These are phyloP conservation scores for Pelobates fuscus DNA, from an alignment of 2,113 vertebrate species.

Conservation along the genomic window DNA sequence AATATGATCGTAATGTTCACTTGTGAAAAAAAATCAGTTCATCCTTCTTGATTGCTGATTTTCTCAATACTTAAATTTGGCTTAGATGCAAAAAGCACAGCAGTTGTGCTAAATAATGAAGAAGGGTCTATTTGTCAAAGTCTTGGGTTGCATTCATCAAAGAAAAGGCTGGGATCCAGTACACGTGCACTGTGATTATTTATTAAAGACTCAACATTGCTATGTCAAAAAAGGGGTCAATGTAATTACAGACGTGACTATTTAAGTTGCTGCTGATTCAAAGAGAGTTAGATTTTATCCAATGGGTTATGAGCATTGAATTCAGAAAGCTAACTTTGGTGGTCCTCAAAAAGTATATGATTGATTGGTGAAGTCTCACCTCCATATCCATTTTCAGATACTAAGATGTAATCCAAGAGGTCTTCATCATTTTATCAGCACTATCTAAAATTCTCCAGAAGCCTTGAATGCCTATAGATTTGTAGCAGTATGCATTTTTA, in stretches of 20 bases:
- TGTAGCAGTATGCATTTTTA: too few relatives aligned
- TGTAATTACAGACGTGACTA: neutral
- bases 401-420: too few relatives aligned
- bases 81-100: conserved; percentile 33
- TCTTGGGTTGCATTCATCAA: conserved; percentile 24
- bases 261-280: neutral
- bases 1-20: neutral
- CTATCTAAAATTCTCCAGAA: too few relatives aligned
- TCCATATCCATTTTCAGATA: too few relatives aligned
- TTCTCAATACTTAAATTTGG: conserved; percentile 37
- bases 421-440: too few relatives aligned
- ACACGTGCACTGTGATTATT: conserved; percentile 15
- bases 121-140: conserved; percentile 43
- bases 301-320: neutral
- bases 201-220: conserved; percentile 33
- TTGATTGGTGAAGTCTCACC: too few relatives aligned
- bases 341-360: too few relatives aligned
- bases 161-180: conserved; percentile 4
- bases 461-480: too few relatives aligned
- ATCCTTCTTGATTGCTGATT: neutral
- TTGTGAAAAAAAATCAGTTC: neutral
- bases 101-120: conserved; percentile 29
- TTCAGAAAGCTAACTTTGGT: neutral
- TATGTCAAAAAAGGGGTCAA: conserved; percentile 20
- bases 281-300: neutral